Percentiles rank a stretch among this genome's conserved stretches.
These are phyloP conservation scores for Notodonta ziczac DNA, from an alignment of 2,888 invertebrate genomes.

Conservation along the genomic window DNA sequence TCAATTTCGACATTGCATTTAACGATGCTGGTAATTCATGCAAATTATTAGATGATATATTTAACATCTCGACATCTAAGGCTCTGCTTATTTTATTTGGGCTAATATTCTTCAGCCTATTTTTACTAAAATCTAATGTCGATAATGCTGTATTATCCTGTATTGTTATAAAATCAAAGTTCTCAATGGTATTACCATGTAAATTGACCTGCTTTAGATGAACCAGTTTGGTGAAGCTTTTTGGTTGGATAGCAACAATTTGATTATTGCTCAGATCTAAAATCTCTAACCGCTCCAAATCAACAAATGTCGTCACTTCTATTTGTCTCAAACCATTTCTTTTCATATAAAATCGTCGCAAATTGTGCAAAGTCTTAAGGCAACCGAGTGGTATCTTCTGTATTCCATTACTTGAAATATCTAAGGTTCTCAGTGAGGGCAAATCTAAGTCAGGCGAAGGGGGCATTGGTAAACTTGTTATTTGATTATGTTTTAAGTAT, in stretches of 20 bases:
- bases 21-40: conserved; percentile 89
- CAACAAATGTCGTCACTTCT: conserved; percentile 88
- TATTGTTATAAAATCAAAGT: conserved; percentile 88
- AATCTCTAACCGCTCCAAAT: conserved; percentile 88
- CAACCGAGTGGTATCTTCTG: conserved; percentile 87
- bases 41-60: conserved; percentile 91
- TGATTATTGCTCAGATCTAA: conserved; percentile 91
- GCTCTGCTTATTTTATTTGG: conserved; percentile 86
- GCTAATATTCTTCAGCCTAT: conserved; percentile 88
- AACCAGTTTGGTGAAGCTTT: conserved; percentile 86
- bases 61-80: conserved; percentile 88
- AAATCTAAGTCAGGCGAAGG: conserved; percentile 89
- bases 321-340: conserved; percentile 89
- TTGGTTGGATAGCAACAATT: conserved; percentile 87
- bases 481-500: conserved; percentile 88
- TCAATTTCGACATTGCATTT: conserved; percentile 87
- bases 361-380: conserved; percentile 87
- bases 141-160: conserved; percentile 87
- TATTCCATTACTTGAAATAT: conserved; percentile 90
- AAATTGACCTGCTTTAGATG: conserved; percentile 89
- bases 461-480: conserved; percentile 86
- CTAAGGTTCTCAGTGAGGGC: conserved; percentile 89
- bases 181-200: conserved; percentile 90
- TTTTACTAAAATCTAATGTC: conserved; percentile 89
- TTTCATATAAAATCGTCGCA: conserved; percentile 88